Evolutionary conservation across 2,797 vertebrate genomes (phyloP), one percentile per base, ranked within the genome.

Genomic region (Glyptemys insculpta): DNA sequence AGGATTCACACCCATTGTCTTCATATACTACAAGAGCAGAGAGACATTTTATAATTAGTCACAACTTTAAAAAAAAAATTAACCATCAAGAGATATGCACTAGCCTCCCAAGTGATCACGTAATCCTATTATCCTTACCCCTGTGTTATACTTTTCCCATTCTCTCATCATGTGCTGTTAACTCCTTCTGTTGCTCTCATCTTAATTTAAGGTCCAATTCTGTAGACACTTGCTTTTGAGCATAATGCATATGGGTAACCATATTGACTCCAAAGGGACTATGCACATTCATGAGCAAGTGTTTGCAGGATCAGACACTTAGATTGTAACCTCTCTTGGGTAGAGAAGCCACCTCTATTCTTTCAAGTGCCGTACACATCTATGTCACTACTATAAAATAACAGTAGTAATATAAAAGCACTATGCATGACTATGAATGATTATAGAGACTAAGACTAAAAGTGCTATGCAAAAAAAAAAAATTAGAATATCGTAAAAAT

Each of bases 1-100:
- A 2, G 98, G 96, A 79, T 96, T 92, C 6, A 98, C 97, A 3
- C 98, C 98, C 97, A 98, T 98, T 87, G 97, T 98, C 94, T 92
- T 93, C 98, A 98, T 93, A 62, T 98, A 98, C 98, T 98, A 97
- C 52, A 62, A 84, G 56, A 86, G 12, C 4, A 90, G 80, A 82
- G 41, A n/a, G 14, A 65, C 12, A 5, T 5, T 4, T 41, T 78
- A 21, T 74, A 86, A n/a, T 31, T 49, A 91, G 47, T 52, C 83
- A 78, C 81, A 78, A 62, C 10, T 31, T 9, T 31, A 87, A 15
- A 11, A 93, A 91, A 91, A 37, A 3, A 12, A 2, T 0, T 5
- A 76, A 19, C n/a, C 54, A 80, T 6, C 2, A 54, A 87, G 19
- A 81, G 3, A 79, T 5, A 31, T 16, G 0, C 3, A 81, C 4